Percentiles rank a stretch among this genome's conserved stretches.
Evolutionary conservation across 2,797 vertebrate species (phyloP).

Genomic region (Pseudopleuronectes americanus): DNA sequence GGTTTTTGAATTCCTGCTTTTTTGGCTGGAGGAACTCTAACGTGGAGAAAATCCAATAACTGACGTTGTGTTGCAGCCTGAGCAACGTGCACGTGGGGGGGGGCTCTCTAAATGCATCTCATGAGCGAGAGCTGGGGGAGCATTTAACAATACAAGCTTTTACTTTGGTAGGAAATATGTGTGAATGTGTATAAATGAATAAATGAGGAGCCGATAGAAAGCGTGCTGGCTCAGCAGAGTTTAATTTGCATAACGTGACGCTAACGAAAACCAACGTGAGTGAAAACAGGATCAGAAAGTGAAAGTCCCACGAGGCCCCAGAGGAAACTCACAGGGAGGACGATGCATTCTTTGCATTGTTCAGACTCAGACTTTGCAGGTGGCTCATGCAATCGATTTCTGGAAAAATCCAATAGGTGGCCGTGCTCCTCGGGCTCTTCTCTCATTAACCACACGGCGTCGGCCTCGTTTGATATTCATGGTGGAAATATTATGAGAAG

Average conservation of each 20-base stretch:
- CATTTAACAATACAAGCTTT: constrained; percentile 17
- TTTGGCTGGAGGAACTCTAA: constrained; percentile 24
- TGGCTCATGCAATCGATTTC: constrained; percentile 77
- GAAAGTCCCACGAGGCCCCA: constrained; percentile 25
- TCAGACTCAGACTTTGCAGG: constrained; percentile 59
- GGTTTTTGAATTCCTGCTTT: constrained; percentile 39
- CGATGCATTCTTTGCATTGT: constrained; percentile 19
- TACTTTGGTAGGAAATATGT: constrained; percentile 18
- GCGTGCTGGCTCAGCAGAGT: constrained; percentile 46
- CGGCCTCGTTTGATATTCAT: constrained; percentile 76
- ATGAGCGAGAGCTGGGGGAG: background rate
- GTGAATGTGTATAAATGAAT: constrained; percentile 50
- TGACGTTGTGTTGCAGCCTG: constrained; percentile 25
- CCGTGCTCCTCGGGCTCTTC: constrained; percentile 56
- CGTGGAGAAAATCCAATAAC: constrained; percentile 17
- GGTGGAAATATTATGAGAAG: constrained; percentile 77
- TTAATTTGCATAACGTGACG: constrained; percentile 23
- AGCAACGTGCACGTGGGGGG: background rate
- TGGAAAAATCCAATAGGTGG: constrained; percentile 70
- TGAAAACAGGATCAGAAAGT: constrained; percentile 39
- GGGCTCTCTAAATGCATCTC: background rate
- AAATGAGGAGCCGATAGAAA: constrained; percentile 42
- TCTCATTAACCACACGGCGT: constrained; percentile 72
- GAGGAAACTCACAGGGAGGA: constrained; percentile 21
- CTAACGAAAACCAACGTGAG: constrained; percentile 20